phyloP scores from a whole-genome alignment of 2,113 vertebrate genomes.

The Oryzias celebensis region DNA sequence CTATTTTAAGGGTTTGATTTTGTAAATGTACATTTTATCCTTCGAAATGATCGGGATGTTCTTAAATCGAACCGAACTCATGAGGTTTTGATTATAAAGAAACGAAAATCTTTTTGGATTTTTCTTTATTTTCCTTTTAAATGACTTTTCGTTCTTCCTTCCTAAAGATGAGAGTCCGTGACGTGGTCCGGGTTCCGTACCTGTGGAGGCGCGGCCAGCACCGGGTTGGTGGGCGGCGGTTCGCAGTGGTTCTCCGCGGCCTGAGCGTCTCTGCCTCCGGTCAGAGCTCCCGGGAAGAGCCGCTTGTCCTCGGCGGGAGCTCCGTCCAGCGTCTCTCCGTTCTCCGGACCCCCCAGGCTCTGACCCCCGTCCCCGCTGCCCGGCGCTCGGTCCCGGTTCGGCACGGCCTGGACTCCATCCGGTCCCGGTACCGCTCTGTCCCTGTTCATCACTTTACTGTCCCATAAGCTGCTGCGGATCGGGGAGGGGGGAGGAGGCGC shows the following conservation, averaged over 20 bases:
- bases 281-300: constrained; percentile 71
- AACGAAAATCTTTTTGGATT: too few species aligned
- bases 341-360: constrained; percentile 74
- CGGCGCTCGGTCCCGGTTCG: constrained; percentile 82
- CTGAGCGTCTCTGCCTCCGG: constrained; percentile 77
- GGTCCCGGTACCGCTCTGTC: constrained; percentile 74
- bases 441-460: constrained; percentile 81
- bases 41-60: too few species aligned
- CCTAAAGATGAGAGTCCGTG: neutral
- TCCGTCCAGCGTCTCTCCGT: constrained; percentile 70
- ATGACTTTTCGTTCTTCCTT: neutral
- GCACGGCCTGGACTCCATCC: constrained; percentile 69
- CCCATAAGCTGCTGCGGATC: constrained; percentile 46
- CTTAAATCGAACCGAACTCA: too few species aligned
- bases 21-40: too few species aligned
- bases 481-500: neutral
- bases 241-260: constrained; percentile 78
- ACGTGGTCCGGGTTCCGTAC: constrained; percentile 27
- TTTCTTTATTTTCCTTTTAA: too few species aligned
- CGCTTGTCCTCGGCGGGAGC: constrained; percentile 73
- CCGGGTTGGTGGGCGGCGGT: constrained; percentile 70
- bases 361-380: constrained; percentile 59
- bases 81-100: too few species aligned
- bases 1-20: too few species aligned
- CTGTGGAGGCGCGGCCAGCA: constrained; percentile 59